phyloP scores from a whole-genome alignment of 2,888 invertebrate genomes.

The Arge pagana region DNA sequence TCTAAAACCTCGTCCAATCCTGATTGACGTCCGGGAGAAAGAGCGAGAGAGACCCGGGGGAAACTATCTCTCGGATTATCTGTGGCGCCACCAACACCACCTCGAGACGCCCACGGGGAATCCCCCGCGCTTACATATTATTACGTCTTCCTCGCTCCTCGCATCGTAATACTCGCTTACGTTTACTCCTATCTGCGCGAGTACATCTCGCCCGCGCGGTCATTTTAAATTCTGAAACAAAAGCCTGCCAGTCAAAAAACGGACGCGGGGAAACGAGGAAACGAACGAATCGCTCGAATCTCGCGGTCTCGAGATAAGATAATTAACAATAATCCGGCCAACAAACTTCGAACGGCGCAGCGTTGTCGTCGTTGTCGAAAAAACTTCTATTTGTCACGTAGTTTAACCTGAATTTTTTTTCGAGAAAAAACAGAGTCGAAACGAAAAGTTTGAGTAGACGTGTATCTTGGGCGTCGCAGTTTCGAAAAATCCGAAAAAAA shows the following conservation, averaged over 20 bases:
- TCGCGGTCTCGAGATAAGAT: conserved; percentile 3
- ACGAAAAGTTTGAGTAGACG: too few species aligned
- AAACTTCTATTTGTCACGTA: too few species aligned
- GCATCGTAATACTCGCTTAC: not conserved
- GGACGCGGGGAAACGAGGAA: too few species aligned
- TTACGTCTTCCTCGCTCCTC: conserved; percentile 9
- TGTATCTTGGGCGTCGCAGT: too few species aligned
- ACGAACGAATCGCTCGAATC: too few species aligned
- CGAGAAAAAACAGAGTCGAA: too few species aligned
- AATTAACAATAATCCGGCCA: too few species aligned
- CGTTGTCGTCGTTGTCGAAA: too few species aligned
- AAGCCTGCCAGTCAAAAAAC: conserved; percentile 33
- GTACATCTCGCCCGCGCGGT: conserved; percentile 17
- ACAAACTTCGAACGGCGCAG: too few species aligned
- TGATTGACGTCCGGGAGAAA: conserved; percentile 52
- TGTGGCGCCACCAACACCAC: conserved; percentile 54
- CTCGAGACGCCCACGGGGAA: conserved; percentile 37
- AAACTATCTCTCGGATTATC: conserved; percentile 55
- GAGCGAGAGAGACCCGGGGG: conserved; percentile 31
- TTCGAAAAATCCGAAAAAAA: too few species aligned
- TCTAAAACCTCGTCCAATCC: conserved; percentile 55
- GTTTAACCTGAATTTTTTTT: too few species aligned
- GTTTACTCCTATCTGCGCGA: conserved; percentile 19
- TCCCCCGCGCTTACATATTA: conserved; percentile 22
- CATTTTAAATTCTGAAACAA: conserved; percentile 37